Conservation (phyloP, 2,888 invertebrate species). For the Ariolimax columbianus region DNA sequence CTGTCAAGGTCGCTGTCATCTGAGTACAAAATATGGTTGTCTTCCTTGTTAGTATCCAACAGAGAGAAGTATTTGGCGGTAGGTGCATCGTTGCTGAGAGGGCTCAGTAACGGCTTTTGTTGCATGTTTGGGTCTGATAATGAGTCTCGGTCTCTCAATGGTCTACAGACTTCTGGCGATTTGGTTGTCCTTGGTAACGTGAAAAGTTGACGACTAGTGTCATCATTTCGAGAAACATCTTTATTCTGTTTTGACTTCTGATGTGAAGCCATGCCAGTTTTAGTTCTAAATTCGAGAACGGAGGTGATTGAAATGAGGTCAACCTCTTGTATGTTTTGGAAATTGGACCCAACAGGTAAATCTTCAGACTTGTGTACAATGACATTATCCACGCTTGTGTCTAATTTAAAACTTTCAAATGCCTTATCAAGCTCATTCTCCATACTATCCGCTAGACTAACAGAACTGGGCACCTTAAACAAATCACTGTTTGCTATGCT, state of each 20-base stretch:
- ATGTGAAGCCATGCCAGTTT: neutral
- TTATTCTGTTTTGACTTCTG: neutral
- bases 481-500: slow-evolving; percentile 61
- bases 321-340: neutral
- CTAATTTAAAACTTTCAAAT: slow-evolving; percentile 56
- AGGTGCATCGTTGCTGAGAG: neutral
- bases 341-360: neutral
- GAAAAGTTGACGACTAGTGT: neutral
- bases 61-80: neutral
- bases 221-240: too few species aligned
- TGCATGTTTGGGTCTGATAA: neutral
- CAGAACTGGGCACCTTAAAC: slow-evolving; percentile 68
- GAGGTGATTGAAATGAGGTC: slow-evolving; percentile 32
- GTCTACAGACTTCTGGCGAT: slow-evolving; percentile 1
- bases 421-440: slow-evolving; percentile 70
- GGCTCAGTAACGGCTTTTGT: neutral
- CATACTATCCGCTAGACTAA: slow-evolving; percentile 73
- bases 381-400: slow-evolving; percentile 24
- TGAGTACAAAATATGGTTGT: neutral
- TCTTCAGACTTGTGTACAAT: neutral
- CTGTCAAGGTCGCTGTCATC: slow-evolving; percentile 13
- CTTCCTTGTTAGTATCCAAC: slow-evolving; percentile 7
- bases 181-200: slow-evolving; percentile 24
- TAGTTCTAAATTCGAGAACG: neutral
- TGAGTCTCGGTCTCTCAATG: neutral